Percentiles rank a stretch among this genome's conserved stretches.
Conservation (phyloP, 2,888 invertebrate genomes). For the Macrosoma leucophasiata region DNA sequence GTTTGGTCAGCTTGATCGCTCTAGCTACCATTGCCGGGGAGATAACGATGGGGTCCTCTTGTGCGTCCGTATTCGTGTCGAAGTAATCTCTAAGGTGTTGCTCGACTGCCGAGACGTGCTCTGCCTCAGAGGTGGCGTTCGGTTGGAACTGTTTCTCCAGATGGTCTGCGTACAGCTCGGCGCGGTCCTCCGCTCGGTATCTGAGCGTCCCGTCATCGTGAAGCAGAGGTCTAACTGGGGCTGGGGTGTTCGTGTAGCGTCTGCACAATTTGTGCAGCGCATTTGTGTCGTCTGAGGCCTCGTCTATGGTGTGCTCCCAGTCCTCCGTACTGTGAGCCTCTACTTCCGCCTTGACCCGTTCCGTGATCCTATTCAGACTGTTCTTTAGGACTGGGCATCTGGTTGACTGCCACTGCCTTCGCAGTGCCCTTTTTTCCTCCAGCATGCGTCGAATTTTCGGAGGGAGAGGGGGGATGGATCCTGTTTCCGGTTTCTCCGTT, state of each 20-base stretch:
- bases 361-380: neutral
- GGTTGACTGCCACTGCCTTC: neutral
- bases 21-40: constrained; percentile 9
- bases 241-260: neutral
- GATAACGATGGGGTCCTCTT: constrained; percentile 7
- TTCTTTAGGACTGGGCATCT: neutral
- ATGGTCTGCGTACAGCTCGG: constrained; percentile 7
- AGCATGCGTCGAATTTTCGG: neutral
- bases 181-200: constrained; percentile 12
- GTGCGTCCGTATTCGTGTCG: neutral
- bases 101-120: constrained; percentile 1
- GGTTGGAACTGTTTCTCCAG: constrained; percentile 12
- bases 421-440: neutral
- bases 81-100: neutral
- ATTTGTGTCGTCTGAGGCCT: neutral
- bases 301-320: neutral
- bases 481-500: neutral
- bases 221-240: neutral
- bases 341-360: neutral
- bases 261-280: neutral
- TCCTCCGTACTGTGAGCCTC: neutral
- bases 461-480: neutral
- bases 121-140: neutral
- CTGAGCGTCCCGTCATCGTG: neutral
- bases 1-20: neutral